Conservation (phyloP, 2,797 vertebrate species). For the Halcyon leucocephala region DNA sequence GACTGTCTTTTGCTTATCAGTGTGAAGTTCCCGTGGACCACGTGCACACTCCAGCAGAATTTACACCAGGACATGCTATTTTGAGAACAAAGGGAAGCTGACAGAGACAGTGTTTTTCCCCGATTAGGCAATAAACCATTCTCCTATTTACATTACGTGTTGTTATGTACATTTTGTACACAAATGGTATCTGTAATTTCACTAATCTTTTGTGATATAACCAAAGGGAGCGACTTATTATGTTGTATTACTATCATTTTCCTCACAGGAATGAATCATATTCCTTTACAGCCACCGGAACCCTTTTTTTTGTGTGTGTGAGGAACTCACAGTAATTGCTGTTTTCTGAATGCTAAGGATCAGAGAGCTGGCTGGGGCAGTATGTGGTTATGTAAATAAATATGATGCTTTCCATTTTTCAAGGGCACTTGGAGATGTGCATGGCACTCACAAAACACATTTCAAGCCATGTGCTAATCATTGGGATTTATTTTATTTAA, state of each 20-base stretch:
- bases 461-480: neutral
- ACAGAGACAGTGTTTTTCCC: neutral
- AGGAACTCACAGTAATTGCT: neutral
- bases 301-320: neutral
- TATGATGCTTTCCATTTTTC: neutral
- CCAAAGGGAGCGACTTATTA: neutral
- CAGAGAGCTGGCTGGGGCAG: neutral
- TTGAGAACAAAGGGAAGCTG: neutral
- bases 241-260: neutral
- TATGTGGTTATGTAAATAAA: neutral
- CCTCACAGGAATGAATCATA: neutral
- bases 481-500: neutral
- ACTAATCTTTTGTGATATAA: neutral
- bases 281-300: neutral
- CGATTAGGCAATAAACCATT: neutral
- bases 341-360: neutral
- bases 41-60: rapidly evolving
- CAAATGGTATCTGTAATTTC: neutral
- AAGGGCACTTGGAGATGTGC: neutral
- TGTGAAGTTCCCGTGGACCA: neutral
- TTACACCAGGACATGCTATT: neutral
- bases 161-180: neutral
- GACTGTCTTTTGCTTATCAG: neutral
- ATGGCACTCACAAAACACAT: neutral
- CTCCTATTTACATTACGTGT: neutral